phyloP scores from a whole-genome alignment of 2,888 invertebrate species.

The Andrena camellia region DNA sequence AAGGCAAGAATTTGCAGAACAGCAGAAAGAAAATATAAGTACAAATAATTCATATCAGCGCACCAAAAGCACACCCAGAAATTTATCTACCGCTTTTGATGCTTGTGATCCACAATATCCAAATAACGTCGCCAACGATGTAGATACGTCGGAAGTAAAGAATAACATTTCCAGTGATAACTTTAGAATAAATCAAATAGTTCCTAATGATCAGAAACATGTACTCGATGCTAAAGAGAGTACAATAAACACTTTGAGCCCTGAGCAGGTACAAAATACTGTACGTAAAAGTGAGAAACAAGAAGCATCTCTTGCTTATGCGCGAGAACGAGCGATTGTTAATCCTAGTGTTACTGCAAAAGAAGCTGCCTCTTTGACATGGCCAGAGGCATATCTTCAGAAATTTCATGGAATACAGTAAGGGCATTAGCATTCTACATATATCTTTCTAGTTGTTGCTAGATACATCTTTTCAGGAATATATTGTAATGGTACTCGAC shows the following conservation, averaged over 20 bases:
- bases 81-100: constrained; percentile 79
- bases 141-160: constrained; percentile 23
- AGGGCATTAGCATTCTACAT: constrained; percentile 82
- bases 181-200: constrained; percentile 41
- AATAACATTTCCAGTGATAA: constrained; percentile 36
- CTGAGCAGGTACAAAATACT: constrained; percentile 20
- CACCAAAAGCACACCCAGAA: constrained; percentile 71
- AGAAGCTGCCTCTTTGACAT: constrained; percentile 84
- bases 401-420: constrained; percentile 91
- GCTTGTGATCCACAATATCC: constrained; percentile 73
- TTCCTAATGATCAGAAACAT: constrained; percentile 44
- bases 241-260: constrained; percentile 10
- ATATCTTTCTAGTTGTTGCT: not conserved
- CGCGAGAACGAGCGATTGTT: constrained; percentile 48
- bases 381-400: constrained; percentile 88
- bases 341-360: constrained; percentile 80
- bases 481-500: not conserved
- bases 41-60: constrained; percentile 63
- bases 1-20: constrained; percentile 32
- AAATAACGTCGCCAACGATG: constrained; percentile 47
- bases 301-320: constrained; percentile 62
- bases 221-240: constrained; percentile 8
- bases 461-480: not conserved
- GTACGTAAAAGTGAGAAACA: constrained; percentile 7
- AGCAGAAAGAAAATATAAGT: constrained; percentile 51